Evolutionary conservation across 2,113 vertebrate species (phyloP).

Genomic region (Butorides virescens): DNA sequence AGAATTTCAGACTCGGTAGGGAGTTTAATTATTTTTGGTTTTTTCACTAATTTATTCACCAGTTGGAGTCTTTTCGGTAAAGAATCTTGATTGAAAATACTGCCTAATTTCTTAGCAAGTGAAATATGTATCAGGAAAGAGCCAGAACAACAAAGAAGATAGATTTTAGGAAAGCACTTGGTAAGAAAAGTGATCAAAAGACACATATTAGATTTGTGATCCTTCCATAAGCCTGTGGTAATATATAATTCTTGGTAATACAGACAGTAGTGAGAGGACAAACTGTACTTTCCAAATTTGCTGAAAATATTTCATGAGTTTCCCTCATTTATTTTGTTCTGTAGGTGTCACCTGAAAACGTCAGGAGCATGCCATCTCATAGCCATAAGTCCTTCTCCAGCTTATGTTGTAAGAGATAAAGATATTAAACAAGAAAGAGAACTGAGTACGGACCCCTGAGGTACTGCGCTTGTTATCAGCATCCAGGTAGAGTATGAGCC

Average conservation of each 20-base stretch:
- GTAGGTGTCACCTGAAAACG: background rate
- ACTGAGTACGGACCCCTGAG: rapidly evolving
- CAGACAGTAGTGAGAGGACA: background rate
- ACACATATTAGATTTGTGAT: background rate
- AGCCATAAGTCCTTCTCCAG: background rate
- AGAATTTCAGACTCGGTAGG: background rate
- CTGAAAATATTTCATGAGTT: background rate
- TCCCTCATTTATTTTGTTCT: background rate
- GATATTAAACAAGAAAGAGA: background rate
- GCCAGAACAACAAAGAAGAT: background rate
- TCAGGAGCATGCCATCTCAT: background rate
- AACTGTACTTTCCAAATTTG: background rate
- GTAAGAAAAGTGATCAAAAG: background rate
- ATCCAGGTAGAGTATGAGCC: background rate
- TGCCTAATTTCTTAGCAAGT: conserved; percentile 48
- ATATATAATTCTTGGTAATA: background rate
- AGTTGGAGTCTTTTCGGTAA: conserved; percentile 15
- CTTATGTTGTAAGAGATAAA: background rate
- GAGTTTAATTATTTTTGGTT: conserved; percentile 32
- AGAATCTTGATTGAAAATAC: conserved; percentile 43
- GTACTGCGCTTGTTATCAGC: background rate
- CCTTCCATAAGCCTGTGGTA: background rate
- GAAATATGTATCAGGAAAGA: background rate
- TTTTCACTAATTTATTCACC: conserved; percentile 42
- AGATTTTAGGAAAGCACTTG: background rate